These are phyloP conservation scores for Sarcophaga variegata DNA, from an alignment of 2,888 invertebrate species.

Conservation along the genomic window DNA sequence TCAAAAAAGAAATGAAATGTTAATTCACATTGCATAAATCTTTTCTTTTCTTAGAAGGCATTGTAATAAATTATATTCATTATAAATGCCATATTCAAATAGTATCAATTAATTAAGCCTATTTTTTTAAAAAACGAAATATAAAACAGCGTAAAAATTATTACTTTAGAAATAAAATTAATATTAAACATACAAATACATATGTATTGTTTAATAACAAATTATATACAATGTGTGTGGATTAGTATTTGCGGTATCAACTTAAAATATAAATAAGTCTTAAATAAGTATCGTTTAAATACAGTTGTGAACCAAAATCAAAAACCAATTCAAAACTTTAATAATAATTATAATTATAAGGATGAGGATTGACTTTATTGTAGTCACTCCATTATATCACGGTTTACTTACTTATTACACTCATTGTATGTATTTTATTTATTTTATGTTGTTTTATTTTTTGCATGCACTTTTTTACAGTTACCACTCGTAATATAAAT, in stretches of 20 bases:
- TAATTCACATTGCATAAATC: slow-evolving; percentile 2
- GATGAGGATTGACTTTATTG: too few relatives aligned
- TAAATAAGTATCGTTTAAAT: slow-evolving; percentile 1
- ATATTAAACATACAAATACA: slow-evolving; percentile 1
- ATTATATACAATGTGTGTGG: neutral
- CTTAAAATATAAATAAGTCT: slow-evolving; percentile 12
- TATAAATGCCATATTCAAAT: slow-evolving; percentile 18
- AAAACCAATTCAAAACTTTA: too few relatives aligned
- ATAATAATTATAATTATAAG: too few relatives aligned
- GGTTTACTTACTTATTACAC: neutral
- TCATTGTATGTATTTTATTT: neutral
- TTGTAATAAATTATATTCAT: neutral
- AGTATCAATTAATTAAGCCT: slow-evolving; percentile 24
- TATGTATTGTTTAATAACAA: neutral
- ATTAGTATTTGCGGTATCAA: neutral
- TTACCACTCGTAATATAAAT: slow-evolving; percentile 39
- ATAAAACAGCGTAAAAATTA: slow-evolving; percentile 1
- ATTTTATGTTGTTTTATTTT: slow-evolving; percentile 16
- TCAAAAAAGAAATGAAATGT: too few relatives aligned
- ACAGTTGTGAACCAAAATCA: too few relatives aligned
- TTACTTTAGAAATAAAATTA: slow-evolving; percentile 15
- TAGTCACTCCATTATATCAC: neutral
- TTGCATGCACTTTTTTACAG: slow-evolving; percentile 59
- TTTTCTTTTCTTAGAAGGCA: neutral
- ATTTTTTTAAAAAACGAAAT: neutral